These are phyloP conservation scores for Axea sp. DNA, from an alignment of 2,888 invertebrate genomes.

Conservation along the genomic window DNA sequence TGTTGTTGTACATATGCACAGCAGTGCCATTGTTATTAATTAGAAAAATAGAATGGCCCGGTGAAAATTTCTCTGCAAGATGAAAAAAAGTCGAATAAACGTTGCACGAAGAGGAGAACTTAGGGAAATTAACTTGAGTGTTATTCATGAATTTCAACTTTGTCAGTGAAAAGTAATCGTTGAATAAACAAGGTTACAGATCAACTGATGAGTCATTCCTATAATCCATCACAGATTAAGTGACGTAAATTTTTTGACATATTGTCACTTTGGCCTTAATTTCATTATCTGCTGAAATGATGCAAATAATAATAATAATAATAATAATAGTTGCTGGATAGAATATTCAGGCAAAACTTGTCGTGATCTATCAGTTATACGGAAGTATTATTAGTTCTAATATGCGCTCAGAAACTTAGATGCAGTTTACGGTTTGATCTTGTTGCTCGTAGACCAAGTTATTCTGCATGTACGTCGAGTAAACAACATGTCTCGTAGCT, in stretches of 20 bases:
- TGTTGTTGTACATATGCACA: too few relatives aligned
- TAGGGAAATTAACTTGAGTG: too few relatives aligned
- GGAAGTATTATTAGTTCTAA: constrained; percentile 49
- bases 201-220: too few relatives aligned
- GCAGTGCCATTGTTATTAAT: too few relatives aligned
- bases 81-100: too few relatives aligned
- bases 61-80: too few relatives aligned
- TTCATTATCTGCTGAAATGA: constrained; percentile 13
- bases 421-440: constrained; percentile 45
- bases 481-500: constrained; percentile 32
- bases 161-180: too few relatives aligned
- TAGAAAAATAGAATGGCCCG: too few relatives aligned
- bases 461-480: constrained; percentile 38
- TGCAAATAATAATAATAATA: constrained; percentile 35
- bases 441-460: constrained; percentile 31
- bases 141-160: too few relatives aligned
- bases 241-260: constrained; percentile 6
- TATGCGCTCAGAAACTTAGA: constrained; percentile 41
- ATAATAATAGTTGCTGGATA: constrained; percentile 1
- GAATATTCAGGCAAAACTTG: constrained; percentile 35
- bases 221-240: too few relatives aligned
- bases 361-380: constrained; percentile 43
- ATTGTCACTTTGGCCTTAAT: constrained; percentile 23
- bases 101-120: too few relatives aligned
- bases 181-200: too few relatives aligned